These are phyloP conservation scores for Andrena camellia DNA, from an alignment of 2,888 invertebrate genomes.

Conservation along the genomic window DNA sequence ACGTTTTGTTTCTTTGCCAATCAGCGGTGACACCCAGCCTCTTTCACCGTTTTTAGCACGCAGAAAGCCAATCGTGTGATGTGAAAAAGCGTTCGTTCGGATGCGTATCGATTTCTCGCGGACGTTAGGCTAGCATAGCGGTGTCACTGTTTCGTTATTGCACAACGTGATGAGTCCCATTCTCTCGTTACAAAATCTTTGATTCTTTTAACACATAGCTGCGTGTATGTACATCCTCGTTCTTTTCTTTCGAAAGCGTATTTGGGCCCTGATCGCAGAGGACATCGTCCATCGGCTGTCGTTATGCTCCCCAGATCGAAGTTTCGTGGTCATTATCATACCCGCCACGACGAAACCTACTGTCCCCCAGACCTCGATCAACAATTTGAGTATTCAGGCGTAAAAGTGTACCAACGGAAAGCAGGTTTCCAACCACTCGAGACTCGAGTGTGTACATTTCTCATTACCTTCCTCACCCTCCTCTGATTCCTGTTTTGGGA, in stretches of 20 bases:
- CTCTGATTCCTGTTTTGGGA: constrained; percentile 24
- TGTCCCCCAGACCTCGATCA: not conserved
- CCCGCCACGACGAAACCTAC: not conserved
- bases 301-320: not conserved
- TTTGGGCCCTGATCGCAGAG: constrained; percentile 25
- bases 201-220: not conserved
- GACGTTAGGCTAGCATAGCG: constrained; percentile 2
- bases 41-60: constrained; percentile 54
- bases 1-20: constrained; percentile 43
- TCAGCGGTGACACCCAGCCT: constrained; percentile 53
- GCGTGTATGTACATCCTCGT: constrained; percentile 21
- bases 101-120: not conserved
- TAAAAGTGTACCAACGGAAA: constrained; percentile 7
- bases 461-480: constrained; percentile 5
- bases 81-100: constrained; percentile 35
- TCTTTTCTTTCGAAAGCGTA: constrained; percentile 9
- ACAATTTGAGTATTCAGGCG: not conserved
- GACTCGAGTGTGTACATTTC: constrained; percentile 13
- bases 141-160: constrained; percentile 25
- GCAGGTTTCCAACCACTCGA: constrained; percentile 21
- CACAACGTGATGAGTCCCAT: not conserved
- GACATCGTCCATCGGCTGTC: not conserved
- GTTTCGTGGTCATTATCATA: too few relatives aligned
- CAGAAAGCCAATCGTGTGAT: constrained; percentile 62
- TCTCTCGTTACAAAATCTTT: not conserved